Evolutionary conservation across 2,888 invertebrate species (phyloP).

Genomic region (Xylocampa areola): DNA sequence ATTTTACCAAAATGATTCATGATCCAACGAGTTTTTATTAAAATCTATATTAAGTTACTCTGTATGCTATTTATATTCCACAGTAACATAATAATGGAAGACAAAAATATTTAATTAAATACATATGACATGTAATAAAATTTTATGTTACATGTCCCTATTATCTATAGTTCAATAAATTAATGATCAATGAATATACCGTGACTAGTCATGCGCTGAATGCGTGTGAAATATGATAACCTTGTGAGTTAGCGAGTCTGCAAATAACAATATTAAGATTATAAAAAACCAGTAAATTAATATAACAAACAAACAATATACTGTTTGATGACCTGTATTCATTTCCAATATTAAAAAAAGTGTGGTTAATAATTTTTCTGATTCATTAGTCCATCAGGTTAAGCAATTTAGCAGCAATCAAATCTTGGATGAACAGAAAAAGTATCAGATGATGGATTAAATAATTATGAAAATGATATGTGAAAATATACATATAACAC

Average conservation of each 20-base stretch:
- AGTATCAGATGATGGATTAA: background rate
- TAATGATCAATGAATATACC: slow-evolving; percentile 38
- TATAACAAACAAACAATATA: background rate
- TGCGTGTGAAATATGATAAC: slow-evolving; percentile 54
- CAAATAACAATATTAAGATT: slow-evolving; percentile 41
- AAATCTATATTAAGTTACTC: background rate
- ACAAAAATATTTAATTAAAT: slow-evolving; percentile 32
- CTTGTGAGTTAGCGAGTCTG: slow-evolving; percentile 32
- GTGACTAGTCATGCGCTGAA: slow-evolving; percentile 48
- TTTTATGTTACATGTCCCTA: slow-evolving; percentile 30
- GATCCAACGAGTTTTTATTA: background rate
- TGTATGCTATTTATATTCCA: background rate
- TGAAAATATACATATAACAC: background rate
- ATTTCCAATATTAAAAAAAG: too few relatives aligned
- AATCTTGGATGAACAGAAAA: background rate
- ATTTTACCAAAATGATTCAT: too few relatives aligned
- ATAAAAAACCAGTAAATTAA: slow-evolving; percentile 1
- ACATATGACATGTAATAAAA: slow-evolving; percentile 40
- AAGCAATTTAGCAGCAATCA: background rate
- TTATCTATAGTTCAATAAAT: slow-evolving; percentile 51
- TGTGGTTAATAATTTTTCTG: too few relatives aligned
- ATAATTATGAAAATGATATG: background rate
- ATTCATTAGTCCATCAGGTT: background rate
- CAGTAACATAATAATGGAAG: background rate
- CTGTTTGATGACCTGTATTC: too few relatives aligned